Percentiles rank a stretch among this genome's conserved stretches.
Evolutionary conservation across 2,113 vertebrate species (phyloP).

Genomic region (human (Homo sapiens)): GRCh38 chr4:94770001-94770500

Average conservation of each 20-base stretch:
- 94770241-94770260: neutral
- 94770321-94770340: neutral
- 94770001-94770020: neutral
- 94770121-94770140: neutral
- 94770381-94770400: neutral
- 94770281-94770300: neutral
- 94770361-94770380: neutral
- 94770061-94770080: neutral
- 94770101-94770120: neutral
- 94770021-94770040: neutral
- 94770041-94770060: neutral
- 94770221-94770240: neutral
- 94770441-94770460: constrained; percentile 15
- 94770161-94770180: constrained; percentile 35
- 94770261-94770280: neutral
- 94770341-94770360: neutral
- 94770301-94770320: neutral
- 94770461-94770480: neutral
- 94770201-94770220: neutral
- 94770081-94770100: neutral
- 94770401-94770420: neutral
- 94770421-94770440: neutral
- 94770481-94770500: constrained; percentile 28
- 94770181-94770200: neutral
- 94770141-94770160: constrained; percentile 12